These are phyloP conservation scores for Tinamus guttatus DNA, from an alignment of 2,113 vertebrate species.

Conservation along the genomic window DNA sequence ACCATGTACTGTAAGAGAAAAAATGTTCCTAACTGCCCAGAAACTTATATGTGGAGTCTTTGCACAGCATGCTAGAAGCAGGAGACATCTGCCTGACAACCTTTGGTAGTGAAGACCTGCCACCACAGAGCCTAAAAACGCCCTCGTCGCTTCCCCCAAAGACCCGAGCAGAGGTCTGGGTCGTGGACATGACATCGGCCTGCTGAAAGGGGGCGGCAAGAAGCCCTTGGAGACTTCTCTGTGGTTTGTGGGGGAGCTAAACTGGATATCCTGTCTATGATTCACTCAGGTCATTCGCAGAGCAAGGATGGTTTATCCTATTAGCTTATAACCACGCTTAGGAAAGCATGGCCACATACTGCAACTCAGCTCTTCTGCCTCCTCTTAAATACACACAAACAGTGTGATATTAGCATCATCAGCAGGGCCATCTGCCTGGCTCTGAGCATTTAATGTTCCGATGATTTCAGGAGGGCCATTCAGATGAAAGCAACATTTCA, in stretches of 20 bases:
- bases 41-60: not conserved
- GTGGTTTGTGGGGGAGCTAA: slow-evolving; percentile 61
- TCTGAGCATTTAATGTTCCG: not conserved
- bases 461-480: not conserved
- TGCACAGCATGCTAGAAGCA: accelerated
- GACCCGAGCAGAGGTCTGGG: accelerated
- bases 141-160: not conserved
- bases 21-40: not conserved
- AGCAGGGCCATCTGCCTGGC: accelerated
- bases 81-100: not conserved
- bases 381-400: accelerated
- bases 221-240: slow-evolving; percentile 15
- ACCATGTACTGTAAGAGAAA: not conserved
- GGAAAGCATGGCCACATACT: not conserved
- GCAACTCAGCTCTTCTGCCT: not conserved
- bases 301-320: not conserved
- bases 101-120: accelerated
- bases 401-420: not conserved
- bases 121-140: accelerated
- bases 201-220: not conserved
- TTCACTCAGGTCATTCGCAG: slow-evolving; percentile 37
- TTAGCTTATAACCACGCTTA: not conserved
- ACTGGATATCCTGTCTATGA: slow-evolving; percentile 25
- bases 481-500: not conserved
- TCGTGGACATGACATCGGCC: not conserved